Evolutionary conservation across 2,888 invertebrate species (phyloP).

Genomic region (Pimpla rufipes): DNA sequence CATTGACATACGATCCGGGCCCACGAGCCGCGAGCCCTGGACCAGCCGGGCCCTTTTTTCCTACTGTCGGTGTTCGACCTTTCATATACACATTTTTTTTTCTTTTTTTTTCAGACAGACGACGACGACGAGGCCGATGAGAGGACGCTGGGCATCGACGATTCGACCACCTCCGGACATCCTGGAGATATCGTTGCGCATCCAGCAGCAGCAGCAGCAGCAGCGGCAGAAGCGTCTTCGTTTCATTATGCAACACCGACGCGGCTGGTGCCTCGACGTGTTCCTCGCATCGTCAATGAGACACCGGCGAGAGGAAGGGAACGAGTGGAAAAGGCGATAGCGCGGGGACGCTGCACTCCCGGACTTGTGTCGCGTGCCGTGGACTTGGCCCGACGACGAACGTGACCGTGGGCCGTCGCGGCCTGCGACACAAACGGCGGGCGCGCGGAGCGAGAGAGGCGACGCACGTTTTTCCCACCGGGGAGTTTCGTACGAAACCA

Average conservation of each 20-base stretch:
- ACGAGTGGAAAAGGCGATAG: slow-evolving; percentile 43
- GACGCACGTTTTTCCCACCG: slow-evolving; percentile 40
- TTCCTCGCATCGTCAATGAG: slow-evolving; percentile 78
- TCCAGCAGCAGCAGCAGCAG: slow-evolving; percentile 36
- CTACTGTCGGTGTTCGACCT: slow-evolving; percentile 68
- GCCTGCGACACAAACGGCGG: background rate
- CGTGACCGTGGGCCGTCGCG: slow-evolving; percentile 63
- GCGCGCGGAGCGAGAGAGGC: background rate
- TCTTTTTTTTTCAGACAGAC: slow-evolving; percentile 65
- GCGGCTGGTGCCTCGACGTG: slow-evolving; percentile 71
- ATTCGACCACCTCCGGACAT: slow-evolving; percentile 81
- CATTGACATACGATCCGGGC: slow-evolving; percentile 40
- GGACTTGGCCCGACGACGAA: slow-evolving; percentile 57
- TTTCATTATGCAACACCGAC: slow-evolving; percentile 78
- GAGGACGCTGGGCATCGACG: slow-evolving; percentile 65
- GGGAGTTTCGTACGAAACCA: slow-evolving; percentile 28
- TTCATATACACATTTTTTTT: slow-evolving; percentile 75
- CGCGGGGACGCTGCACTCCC: slow-evolving; percentile 38
- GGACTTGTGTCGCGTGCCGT: slow-evolving; percentile 78
- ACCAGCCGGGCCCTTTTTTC: slow-evolving; percentile 8
- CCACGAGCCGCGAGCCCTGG: slow-evolving; percentile 12
- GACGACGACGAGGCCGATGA: no score
- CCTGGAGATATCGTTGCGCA: slow-evolving; percentile 78
- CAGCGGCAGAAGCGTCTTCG: slow-evolving; percentile 57
- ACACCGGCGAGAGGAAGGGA: background rate